Evolutionary conservation across 1,140 invertebrate genomes (phyloP), one percentile per base, ranked within the genome.

Genomic region (Telenomus remus): DNA sequence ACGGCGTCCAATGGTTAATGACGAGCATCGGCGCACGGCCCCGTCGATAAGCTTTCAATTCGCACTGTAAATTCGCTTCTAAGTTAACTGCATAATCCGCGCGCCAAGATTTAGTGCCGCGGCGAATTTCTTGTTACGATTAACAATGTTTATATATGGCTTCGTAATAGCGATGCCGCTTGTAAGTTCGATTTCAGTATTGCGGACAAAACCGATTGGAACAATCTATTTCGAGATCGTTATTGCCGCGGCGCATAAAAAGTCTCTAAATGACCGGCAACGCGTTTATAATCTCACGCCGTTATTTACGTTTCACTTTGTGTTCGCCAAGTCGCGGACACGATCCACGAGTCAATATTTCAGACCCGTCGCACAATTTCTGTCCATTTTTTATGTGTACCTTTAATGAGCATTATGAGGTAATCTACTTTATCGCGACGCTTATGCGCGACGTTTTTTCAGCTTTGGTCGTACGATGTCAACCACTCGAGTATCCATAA

Each of bases 31-130:
- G 19, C 61, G 34, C 47, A 68, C 60, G 53, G 70, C 68, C 63
- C 54, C 66, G 51, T 77, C 75, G 69, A 68, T 78, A 78, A 73
- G 70, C 44, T 65, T 78, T 73, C 76, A 73, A 73, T 69, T 72
- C 71, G 55, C 50, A 60, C 60, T 73, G 61, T 65, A 65, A 73
- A 64, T 73, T 73, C 44, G 48, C 61, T 59, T 54, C 53, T 39
- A 65, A 59, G 60, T 64, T 53, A 34, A 53, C 49, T 44, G 47
- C 39, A 60, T 72, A 73, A 73, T 64, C 60, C 56, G 33, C 48
- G n/a, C 15, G 46, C 43, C 43, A 63, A 66, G 63, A 74, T 66
- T 66, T 66, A 74, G 59, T 57, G 47, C 44, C 56, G 19, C 61
- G 46, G 39, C 42, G 63, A 55, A 74, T 63, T 74, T 74, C 71